These are phyloP conservation scores for Anoura caudifer DNA, from an alignment of 2,113 vertebrate genomes.

Conservation along the genomic window DNA sequence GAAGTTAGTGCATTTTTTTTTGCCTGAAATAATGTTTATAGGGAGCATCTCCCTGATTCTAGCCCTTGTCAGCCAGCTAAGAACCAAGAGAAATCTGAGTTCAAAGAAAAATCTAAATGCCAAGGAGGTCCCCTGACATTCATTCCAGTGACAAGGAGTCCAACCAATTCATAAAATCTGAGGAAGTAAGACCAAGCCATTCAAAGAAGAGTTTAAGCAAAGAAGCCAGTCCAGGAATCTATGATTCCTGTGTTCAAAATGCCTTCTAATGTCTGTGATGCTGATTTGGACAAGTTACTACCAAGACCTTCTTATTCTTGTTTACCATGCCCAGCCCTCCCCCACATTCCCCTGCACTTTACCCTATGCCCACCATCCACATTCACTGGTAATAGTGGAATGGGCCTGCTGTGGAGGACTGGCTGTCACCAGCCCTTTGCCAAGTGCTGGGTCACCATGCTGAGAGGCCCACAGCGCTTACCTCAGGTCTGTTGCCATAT, in stretches of 20 bases:
- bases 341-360: background rate
- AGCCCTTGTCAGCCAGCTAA: background rate
- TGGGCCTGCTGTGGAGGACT: background rate
- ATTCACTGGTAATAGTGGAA: background rate
- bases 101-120: background rate
- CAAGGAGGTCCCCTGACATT: background rate
- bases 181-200: background rate
- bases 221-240: background rate
- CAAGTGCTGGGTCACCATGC: background rate
- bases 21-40: background rate
- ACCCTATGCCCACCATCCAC: background rate
- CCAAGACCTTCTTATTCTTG: background rate
- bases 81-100: background rate
- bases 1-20: background rate
- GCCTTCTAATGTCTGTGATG: background rate
- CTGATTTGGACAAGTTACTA: background rate
- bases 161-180: background rate
- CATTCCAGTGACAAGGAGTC: background rate
- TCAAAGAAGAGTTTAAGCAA: background rate
- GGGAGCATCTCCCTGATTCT: background rate
- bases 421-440: background rate
- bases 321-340: background rate
- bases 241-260: background rate
- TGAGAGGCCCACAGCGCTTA: background rate
- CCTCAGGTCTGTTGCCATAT: background rate